Percentiles rank a stretch among this genome's conserved stretches.
Evolutionary conservation across 1,140 invertebrate species (phyloP).

Genomic region (Heliconius himera): DNA sequence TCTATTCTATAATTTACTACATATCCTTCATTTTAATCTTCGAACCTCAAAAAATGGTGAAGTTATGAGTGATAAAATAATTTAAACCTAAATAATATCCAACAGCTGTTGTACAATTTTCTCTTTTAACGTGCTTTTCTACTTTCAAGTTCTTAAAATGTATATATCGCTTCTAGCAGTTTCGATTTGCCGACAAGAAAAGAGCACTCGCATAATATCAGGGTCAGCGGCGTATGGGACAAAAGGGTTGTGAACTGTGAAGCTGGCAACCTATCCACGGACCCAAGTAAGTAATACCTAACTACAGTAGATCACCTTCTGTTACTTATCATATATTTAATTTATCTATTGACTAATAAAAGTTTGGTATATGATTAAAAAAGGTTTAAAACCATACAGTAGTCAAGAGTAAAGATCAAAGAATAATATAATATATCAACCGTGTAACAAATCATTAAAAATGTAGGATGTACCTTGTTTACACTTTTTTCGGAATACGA

Average conservation of each 20-base stretch:
- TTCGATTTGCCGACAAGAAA: background rate
- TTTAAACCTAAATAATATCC: background rate
- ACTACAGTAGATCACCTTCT: too few relatives aligned
- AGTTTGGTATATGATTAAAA: too few relatives aligned
- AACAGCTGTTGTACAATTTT: background rate
- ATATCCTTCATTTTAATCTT: too few relatives aligned
- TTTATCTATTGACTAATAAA: too few relatives aligned
- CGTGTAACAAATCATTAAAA: background rate
- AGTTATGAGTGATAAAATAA: too few relatives aligned
- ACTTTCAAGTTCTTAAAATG: background rate
- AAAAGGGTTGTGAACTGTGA: background rate
- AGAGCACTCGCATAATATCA: constrained; percentile 12
- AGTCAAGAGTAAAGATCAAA: background rate
- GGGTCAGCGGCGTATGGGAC: background rate
- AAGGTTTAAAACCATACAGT: background rate
- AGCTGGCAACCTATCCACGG: background rate
- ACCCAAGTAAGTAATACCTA: constrained; percentile 1
- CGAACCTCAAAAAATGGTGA: too few relatives aligned
- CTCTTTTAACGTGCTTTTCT: background rate
- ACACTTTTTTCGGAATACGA: background rate
- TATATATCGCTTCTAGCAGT: background rate
- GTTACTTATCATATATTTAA: too few relatives aligned
- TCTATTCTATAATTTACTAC: too few relatives aligned
- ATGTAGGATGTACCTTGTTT: background rate
- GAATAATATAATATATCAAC: background rate